Conservation (phyloP, 2,888 invertebrate genomes). For the Aphrophora alni region DNA sequence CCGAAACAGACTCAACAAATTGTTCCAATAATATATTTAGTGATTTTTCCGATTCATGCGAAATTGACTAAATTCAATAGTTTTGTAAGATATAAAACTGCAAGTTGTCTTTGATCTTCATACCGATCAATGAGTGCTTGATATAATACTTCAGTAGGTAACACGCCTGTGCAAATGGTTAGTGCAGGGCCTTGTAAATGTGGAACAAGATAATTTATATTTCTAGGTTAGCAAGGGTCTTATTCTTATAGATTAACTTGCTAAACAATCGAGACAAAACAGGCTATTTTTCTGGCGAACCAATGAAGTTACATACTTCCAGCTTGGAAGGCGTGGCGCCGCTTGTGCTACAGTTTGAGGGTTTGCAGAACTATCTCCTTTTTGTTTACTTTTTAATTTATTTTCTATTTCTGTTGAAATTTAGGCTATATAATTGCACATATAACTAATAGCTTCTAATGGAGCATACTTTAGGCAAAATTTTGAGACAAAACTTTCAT, state of each 20-base stretch:
- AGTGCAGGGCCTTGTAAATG: not conserved
- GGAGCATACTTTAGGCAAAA: too few species aligned
- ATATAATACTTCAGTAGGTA: not conserved
- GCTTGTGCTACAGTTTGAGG: not conserved
- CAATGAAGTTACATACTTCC: not conserved
- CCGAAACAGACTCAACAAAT: not conserved
- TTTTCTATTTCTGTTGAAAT: not conserved
- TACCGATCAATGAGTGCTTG: not conserved
- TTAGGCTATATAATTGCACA: not conserved
- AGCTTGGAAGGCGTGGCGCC: not conserved
- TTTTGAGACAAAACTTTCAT: not conserved
- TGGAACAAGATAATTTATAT: not conserved
- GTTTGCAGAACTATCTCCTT: not conserved
- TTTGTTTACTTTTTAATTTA: not conserved
- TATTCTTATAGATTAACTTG: not conserved
- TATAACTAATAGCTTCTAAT: not conserved
- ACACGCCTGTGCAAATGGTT: not conserved
- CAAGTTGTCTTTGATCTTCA: not conserved
- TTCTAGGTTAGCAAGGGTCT: not conserved
- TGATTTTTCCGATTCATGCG: not conserved
- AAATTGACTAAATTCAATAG: not conserved
- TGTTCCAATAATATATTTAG: not conserved
- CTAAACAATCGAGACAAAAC: not conserved
- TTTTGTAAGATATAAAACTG: not conserved
- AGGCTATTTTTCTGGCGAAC: not conserved